Conservation (phyloP, 2,888 invertebrate genomes). For the Amphipyra tragopoginis region DNA sequence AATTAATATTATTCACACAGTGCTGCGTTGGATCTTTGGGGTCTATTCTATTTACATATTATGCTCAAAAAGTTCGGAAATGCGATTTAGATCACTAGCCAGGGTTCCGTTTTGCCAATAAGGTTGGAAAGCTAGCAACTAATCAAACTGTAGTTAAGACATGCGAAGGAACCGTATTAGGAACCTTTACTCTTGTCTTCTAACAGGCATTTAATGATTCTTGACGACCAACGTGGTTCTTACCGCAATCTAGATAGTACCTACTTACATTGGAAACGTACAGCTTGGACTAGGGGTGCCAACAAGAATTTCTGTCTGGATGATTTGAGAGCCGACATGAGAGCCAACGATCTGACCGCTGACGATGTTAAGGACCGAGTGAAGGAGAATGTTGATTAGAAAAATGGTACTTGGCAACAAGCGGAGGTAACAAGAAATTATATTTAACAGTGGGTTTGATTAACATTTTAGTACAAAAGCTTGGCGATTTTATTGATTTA, state of each 20-base stretch:
- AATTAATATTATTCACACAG: conserved; percentile 14
- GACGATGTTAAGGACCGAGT: no score
- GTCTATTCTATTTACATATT: conserved; percentile 35
- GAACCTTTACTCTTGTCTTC: background rate
- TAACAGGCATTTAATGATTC: no score
- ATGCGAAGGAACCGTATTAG: conserved; percentile 2
- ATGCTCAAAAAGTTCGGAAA: conserved; percentile 22
- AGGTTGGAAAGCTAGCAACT: background rate
- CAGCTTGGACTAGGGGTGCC: no score
- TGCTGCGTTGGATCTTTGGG: conserved; percentile 3
- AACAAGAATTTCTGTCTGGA: background rate
- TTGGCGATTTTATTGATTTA: no score
- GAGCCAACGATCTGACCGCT: background rate
- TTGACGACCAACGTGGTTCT: no score
- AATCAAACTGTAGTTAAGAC: conserved; percentile 23
- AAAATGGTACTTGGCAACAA: no score
- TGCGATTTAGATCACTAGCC: conserved; percentile 38
- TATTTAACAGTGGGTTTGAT: no score
- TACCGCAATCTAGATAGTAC: no score
- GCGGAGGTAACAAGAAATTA: background rate
- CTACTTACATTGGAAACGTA: background rate
- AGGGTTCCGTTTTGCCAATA: conserved; percentile 14
- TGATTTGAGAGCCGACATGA: background rate
- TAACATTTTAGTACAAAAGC: no score
- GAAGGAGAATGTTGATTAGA: no score